A percentile compares a stretch with the other conserved stretches of the same genome.
These are phyloP conservation scores for Gymnocheta viridis DNA, from an alignment of 2,888 invertebrate genomes.

Conservation along the genomic window DNA sequence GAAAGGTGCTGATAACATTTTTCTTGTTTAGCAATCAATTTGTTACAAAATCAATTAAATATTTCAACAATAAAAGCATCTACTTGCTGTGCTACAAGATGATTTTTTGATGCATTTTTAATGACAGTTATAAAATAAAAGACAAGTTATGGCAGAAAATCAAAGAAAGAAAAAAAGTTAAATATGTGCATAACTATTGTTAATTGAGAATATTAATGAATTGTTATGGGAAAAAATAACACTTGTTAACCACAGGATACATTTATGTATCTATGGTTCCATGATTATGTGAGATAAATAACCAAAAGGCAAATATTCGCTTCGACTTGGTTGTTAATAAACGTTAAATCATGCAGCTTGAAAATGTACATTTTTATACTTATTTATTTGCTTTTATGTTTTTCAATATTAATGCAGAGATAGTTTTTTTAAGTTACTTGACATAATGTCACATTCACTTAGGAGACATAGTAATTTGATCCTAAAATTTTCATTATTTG, in stretches of 20 bases:
- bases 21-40: not conserved
- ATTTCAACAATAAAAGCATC: constrained; percentile 37
- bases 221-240: constrained; percentile 64
- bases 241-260: constrained; percentile 65
- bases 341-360: constrained; percentile 55
- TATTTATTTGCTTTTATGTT: constrained; percentile 21
- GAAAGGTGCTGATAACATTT: not conserved
- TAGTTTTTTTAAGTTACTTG: constrained; percentile 28
- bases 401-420: constrained; percentile 6
- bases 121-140: constrained; percentile 44
- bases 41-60: constrained; percentile 33
- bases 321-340: constrained; percentile 27
- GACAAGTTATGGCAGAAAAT: not conserved
- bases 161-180: constrained; percentile 1
- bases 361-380: constrained; percentile 4
- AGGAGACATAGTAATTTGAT: constrained; percentile 35
- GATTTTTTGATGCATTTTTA: constrained; percentile 58
- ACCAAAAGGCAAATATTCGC: constrained; percentile 49
- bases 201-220: constrained; percentile 60
- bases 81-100: constrained; percentile 38
- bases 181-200: constrained; percentile 37
- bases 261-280: constrained; percentile 32
- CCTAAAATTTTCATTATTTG: constrained; percentile 52
- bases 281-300: constrained; percentile 59
- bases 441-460: constrained; percentile 64